Evolutionary conservation across 2,797 vertebrate genomes (phyloP).

Genomic region (Chelonia mydas): DNA sequence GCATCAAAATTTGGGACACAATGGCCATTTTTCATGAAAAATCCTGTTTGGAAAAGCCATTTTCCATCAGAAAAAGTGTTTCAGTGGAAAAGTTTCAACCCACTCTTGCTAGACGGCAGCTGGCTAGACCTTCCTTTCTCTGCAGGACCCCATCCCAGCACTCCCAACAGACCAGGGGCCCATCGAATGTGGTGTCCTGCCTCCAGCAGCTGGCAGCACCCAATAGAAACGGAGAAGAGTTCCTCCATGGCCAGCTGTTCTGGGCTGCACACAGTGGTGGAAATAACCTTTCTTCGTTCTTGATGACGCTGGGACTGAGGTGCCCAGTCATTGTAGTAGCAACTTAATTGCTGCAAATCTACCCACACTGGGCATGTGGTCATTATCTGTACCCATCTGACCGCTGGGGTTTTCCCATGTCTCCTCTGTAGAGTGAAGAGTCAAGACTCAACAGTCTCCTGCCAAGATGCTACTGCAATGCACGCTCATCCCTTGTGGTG

Average conservation of each 20-base stretch:
- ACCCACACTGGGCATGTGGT: neutral
- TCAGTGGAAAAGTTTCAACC: neutral
- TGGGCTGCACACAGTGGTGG: neutral
- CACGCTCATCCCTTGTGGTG: neutral
- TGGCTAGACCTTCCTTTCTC: neutral
- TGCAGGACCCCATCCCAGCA: neutral
- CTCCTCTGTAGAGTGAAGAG: neutral
- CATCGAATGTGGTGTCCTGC: neutral
- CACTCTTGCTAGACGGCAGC: neutral
- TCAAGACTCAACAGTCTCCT: neutral
- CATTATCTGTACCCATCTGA: neutral
- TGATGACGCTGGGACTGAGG: neutral
- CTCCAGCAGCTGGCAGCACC: neutral
- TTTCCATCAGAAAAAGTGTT: neutral
- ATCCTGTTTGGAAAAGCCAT: neutral
- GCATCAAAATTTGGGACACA: neutral
- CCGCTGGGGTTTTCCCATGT: neutral
- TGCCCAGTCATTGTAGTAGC: neutral
- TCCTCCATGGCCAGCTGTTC: neutral
- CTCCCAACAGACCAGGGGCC: neutral
- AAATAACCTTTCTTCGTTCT: neutral
- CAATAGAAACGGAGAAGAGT: neutral
- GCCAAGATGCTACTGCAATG: neutral
- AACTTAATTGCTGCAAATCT: neutral
- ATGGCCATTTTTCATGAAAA: neutral